Base-by-base conservation (phyloP, 92 coral and sea anemone species). In the Parazoanthus swiftii region DNA sequence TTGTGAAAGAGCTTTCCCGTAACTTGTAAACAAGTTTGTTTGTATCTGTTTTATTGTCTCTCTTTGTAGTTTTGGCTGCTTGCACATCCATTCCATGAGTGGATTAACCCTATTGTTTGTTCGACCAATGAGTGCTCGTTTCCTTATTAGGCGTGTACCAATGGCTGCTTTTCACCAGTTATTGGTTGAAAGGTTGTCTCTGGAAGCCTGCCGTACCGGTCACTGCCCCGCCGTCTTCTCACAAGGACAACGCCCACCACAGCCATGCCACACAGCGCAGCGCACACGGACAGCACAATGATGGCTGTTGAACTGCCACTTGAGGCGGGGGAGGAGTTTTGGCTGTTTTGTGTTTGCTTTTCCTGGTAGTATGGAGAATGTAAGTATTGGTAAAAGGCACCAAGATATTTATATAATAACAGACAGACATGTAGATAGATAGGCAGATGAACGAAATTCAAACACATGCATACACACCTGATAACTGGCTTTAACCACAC, bases 281-380 rank as follows among this genome's bases (percentile, higher is more conserved):
- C 87, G 46, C 87, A 84, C 67, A 84, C 87, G 0, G 87, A 29
- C 29, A 84, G 66, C 14, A 44, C 87, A 73, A 67, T 35, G 4
- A 70, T 10, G 48, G 78, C 77, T 15, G 87, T 67, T 70, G 77
- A 43, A 84, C 66, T 68, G 8, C 54, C 73, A 33, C 67, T 70
- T 46, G 66, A 18, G 6, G 26, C 48, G 21, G 81, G 15, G 6
- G 29, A 5, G 5, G 86, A 67, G 15, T 63, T 43, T 68, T 67
- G 59, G 63, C 4, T 73, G 33, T 67, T 25, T 46, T 48, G 20
- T 14, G 76, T 66, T 13, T 37, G 42, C 63, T 46, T 46, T 43
- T 5, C 78, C 87, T 84, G 75, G 50, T 5, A 0, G 10, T 46
- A 8, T 20, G 25, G 58, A 51, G 15, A 13, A 11, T 51, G 8